Percentiles rank a stretch among this genome's conserved stretches.
phyloP scores from a whole-genome alignment of 2,797 vertebrate species.

The Crenuchus spilurus region DNA sequence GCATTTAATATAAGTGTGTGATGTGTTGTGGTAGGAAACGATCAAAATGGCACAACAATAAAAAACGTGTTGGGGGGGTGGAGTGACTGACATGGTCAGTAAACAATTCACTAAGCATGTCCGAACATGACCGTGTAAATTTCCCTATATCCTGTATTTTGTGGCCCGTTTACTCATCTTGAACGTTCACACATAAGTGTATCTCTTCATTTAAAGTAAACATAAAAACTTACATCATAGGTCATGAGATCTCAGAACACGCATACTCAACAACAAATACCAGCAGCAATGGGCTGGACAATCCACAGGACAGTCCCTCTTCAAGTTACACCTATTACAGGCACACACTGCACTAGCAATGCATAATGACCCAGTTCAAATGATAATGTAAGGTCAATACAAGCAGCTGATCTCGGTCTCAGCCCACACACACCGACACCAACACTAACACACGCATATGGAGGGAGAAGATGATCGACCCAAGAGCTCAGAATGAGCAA shows the following conservation, averaged over 20 bases:
- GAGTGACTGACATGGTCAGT: too few species aligned
- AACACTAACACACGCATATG: constrained; percentile 8
- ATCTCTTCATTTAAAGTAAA: neutral
- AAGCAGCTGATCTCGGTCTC: constrained; percentile 40
- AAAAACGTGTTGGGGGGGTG: too few species aligned
- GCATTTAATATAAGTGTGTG: too few species aligned
- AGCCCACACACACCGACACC: neutral
- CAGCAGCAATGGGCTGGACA: constrained; percentile 1
- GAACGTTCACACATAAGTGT: constrained; percentile 17
- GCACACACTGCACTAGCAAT: constrained; percentile 12
- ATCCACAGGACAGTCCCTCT: constrained; percentile 31
- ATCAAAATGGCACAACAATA: too few species aligned
- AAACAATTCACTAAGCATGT: too few species aligned
- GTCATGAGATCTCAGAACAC: constrained; percentile 15
- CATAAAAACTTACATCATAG: neutral
- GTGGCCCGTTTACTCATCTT: constrained; percentile 34
- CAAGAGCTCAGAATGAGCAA: constrained; percentile 48
- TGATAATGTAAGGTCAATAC: constrained; percentile 10
- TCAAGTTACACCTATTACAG: constrained; percentile 8
- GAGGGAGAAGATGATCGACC: constrained; percentile 34
- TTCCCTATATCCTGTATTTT: neutral
- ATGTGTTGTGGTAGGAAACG: too few species aligned
- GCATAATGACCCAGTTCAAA: constrained; percentile 31
- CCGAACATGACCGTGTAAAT: neutral
- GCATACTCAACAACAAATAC: constrained; percentile 31